These are phyloP conservation scores for Rynchops niger DNA, from an alignment of 2,113 vertebrate species.

Conservation along the genomic window DNA sequence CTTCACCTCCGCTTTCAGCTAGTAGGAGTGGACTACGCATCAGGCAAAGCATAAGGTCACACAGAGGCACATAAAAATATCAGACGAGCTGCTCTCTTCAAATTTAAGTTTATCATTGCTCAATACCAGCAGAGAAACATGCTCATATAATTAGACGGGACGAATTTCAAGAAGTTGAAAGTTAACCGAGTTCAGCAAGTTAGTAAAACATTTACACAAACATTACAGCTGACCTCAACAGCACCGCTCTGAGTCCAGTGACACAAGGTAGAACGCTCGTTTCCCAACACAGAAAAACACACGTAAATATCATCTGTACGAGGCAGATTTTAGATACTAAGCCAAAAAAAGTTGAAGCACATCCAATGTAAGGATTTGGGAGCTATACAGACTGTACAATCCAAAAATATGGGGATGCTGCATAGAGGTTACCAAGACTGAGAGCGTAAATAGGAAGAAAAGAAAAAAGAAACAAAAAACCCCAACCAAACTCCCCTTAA, in stretches of 20 bases:
- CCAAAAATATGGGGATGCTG: neutral
- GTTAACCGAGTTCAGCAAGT: neutral
- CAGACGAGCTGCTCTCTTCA: neutral
- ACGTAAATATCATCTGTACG: neutral
- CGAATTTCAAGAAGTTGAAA: neutral
- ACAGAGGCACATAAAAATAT: neutral
- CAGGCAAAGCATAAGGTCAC: neutral
- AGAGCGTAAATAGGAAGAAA: neutral
- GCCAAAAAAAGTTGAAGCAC: neutral
- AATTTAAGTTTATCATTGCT: neutral
- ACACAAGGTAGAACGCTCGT: neutral
- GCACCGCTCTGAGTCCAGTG: neutral
- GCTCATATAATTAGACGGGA: neutral
- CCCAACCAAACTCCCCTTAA: neutral
- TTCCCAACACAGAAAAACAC: neutral
- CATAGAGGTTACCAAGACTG: neutral
- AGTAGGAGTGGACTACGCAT: neutral
- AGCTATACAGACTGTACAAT: neutral
- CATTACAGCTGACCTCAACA: neutral
- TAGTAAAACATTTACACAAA: conserved; percentile 56
- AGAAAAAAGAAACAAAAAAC: rapidly evolving
- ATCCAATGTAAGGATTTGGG: neutral
- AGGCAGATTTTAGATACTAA: neutral
- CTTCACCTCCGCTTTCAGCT: neutral
- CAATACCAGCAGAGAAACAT: neutral